A percentile compares a stretch with the other conserved stretches of the same genome.
These are phyloP conservation scores for Hormiphora californensis DNA, from an alignment of 37 sponge, comb jelly and placozoan genomes.

Conservation along the genomic window DNA sequence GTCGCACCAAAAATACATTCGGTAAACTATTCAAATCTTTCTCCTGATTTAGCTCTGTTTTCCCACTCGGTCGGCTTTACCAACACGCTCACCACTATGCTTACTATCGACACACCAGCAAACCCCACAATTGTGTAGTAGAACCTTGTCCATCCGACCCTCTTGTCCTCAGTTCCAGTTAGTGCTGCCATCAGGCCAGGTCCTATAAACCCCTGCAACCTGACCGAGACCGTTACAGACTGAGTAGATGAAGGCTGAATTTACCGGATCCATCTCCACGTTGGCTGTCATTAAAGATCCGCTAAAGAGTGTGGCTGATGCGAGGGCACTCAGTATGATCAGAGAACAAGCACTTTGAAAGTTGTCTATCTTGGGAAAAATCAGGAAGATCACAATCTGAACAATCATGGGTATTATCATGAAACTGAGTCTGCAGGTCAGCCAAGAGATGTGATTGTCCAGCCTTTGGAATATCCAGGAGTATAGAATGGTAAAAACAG, in stretches of 20 bases:
- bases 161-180: neutral
- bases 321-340: neutral
- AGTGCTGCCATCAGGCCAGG: neutral
- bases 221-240: neutral
- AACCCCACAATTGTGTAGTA: neutral
- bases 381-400: neutral
- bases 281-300: neutral
- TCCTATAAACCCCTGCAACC: neutral
- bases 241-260: neutral
- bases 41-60: too few species aligned
- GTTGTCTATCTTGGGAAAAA: neutral
- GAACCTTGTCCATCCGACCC: neutral
- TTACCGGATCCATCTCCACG: neutral
- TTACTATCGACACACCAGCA: neutral
- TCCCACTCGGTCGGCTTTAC: neutral
- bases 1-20: too few species aligned
- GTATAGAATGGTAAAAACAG: neutral
- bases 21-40: too few species aligned
- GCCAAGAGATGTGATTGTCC: neutral
- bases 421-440: neutral
- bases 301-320: constrained; percentile 14
- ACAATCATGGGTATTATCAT: neutral
- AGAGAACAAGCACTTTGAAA: neutral
- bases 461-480: neutral
- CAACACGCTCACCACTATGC: neutral